Conservation (phyloP, 2,797 vertebrate genomes). For the Eospalax fontanierii region DNA sequence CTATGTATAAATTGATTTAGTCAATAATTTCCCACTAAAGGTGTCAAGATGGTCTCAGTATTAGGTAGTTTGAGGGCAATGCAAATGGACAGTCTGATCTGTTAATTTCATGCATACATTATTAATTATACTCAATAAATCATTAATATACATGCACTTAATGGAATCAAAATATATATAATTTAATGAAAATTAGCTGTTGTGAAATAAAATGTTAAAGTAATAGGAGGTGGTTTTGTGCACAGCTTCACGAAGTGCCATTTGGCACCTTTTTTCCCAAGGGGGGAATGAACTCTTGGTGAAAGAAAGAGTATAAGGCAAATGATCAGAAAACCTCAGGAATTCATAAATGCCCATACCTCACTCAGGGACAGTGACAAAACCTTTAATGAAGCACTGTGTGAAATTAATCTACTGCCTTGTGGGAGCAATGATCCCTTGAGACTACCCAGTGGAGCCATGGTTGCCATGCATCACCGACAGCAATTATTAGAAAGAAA, state of each 20-base stretch:
- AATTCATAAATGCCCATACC: slow-evolving; percentile 42
- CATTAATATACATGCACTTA: neutral
- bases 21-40: neutral
- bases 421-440: slow-evolving; percentile 15
- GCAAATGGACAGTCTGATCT: neutral
- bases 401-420: slow-evolving; percentile 74
- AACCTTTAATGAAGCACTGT: slow-evolving; percentile 66
- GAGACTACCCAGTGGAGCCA: neutral
- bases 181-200: slow-evolving; percentile 27
- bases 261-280: slow-evolving; percentile 20
- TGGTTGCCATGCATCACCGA: slow-evolving; percentile 43
- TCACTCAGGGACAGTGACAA: slow-evolving; percentile 35
- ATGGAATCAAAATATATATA: neutral
- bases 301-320: slow-evolving; percentile 53
- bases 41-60: neutral
- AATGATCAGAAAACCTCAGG: slow-evolving; percentile 62
- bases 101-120: neutral
- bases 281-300: slow-evolving; percentile 50
- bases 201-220: slow-evolving; percentile 17
- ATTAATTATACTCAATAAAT: neutral
- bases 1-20: slow-evolving; percentile 19
- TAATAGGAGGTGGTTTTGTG: neutral
- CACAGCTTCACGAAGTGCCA: neutral
- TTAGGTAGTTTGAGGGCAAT: slow-evolving; percentile 43
- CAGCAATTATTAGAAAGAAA: slow-evolving; percentile 32